Percentiles rank a stretch among this genome's conserved stretches.
phyloP scores from a whole-genome alignment of 2,797 vertebrate species.

The Macrochelys suwanniensis region DNA sequence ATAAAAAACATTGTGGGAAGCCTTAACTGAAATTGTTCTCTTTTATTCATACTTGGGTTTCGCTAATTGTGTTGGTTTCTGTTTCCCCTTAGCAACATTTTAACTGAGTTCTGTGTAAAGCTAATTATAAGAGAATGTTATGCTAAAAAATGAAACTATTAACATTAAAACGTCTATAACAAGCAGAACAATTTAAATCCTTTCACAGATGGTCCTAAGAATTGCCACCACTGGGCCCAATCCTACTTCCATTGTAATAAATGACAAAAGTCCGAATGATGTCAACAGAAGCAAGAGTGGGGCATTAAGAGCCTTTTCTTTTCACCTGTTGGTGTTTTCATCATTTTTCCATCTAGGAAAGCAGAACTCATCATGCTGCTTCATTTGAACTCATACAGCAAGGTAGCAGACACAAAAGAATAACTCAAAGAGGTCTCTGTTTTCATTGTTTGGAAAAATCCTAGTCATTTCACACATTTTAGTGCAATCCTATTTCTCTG shows the following conservation, averaged over 20 bases:
- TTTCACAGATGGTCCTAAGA: conserved; percentile 19
- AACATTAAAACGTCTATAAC: conserved; percentile 20
- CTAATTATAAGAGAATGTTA: conserved; percentile 27
- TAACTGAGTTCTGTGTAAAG: conserved; percentile 33
- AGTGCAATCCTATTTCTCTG: not conserved
- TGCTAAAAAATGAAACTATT: conserved; percentile 3
- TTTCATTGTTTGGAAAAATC: not conserved
- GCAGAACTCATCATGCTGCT: not conserved
- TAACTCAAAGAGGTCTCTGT: not conserved
- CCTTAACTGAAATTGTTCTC: not conserved
- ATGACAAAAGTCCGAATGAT: conserved; percentile 18
- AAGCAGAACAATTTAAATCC: conserved; percentile 29
- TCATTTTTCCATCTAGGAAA: conserved; percentile 9
- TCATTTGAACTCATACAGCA: not conserved
- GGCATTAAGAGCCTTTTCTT: not conserved
- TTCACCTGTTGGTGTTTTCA: not conserved
- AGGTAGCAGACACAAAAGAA: not conserved
- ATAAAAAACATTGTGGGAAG: not conserved
- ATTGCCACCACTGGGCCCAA: not conserved
- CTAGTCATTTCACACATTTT: not conserved
- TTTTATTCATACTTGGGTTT: conserved; percentile 9
- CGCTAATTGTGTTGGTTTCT: conserved; percentile 12
- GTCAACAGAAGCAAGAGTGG: conserved; percentile 18
- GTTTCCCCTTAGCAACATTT: conserved; percentile 17
- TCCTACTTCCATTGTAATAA: conserved; percentile 18